A percentile compares a stretch with the other conserved stretches of the same genome.
Conservation (phyloP, 2,888 invertebrate species). For the Drosophila paramelanica region DNA sequence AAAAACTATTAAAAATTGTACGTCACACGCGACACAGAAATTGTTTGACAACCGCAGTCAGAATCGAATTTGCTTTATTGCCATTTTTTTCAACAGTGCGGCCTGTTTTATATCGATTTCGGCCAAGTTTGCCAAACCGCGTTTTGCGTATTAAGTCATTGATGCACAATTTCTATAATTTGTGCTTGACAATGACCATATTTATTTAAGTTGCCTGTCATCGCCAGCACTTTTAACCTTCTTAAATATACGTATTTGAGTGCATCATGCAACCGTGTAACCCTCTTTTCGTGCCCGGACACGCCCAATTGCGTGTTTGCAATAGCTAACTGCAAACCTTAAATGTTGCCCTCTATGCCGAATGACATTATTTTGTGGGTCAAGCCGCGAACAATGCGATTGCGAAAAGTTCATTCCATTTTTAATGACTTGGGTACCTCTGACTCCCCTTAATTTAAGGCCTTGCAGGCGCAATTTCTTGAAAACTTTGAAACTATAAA, state of each 20-base stretch:
- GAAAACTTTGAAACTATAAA: background rate
- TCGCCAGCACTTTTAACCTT: slow-evolving; percentile 7
- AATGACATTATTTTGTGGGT: slow-evolving; percentile 4
- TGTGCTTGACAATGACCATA: slow-evolving; percentile 25
- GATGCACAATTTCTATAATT: slow-evolving; percentile 50
- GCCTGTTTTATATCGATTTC: slow-evolving; percentile 53
- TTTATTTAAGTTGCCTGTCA: slow-evolving; percentile 23
- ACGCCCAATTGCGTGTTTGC: slow-evolving; percentile 58
- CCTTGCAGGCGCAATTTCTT: background rate
- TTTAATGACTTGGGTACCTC: slow-evolving; percentile 6
- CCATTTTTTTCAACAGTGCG: slow-evolving; percentile 26
- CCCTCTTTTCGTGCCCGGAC: background rate
- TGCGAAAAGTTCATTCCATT: background rate
- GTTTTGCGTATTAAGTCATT: slow-evolving; percentile 31
- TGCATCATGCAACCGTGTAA: slow-evolving; percentile 25
- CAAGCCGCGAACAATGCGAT: slow-evolving; percentile 5
- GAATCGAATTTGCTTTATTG: slow-evolving; percentile 72
- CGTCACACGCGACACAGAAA: slow-evolving; percentile 50
- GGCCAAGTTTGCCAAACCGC: slow-evolving; percentile 3
- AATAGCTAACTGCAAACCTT: slow-evolving; percentile 17
- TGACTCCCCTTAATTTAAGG: background rate
- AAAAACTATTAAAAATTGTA: slow-evolving; percentile 59
- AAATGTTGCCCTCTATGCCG: background rate
- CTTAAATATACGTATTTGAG: slow-evolving; percentile 6
- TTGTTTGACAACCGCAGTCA: slow-evolving; percentile 75